Conservation (phyloP, 92 coral and sea anemone species). For the Umimayanthus kanabou region DNA sequence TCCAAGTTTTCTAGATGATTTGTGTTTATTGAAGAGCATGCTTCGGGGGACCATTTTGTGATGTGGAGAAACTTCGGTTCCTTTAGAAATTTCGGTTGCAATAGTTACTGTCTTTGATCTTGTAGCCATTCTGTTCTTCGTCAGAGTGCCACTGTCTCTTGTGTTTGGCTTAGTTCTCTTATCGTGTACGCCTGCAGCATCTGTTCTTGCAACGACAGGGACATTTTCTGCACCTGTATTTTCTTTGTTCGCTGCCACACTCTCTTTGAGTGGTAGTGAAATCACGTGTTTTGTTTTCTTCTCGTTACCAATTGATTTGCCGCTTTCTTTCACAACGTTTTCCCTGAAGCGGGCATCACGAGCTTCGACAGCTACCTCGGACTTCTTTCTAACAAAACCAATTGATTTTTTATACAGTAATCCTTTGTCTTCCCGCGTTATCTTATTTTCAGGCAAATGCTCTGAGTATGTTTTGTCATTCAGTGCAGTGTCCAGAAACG, state of each 20-base stretch:
- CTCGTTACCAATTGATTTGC: background rate
- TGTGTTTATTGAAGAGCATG: background rate
- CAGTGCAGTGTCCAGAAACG: slow-evolving; percentile 13
- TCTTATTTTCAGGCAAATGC: background rate
- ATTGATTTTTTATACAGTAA: slow-evolving; percentile 8
- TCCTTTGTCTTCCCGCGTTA: slow-evolving; percentile 21
- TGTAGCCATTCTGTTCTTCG: background rate
- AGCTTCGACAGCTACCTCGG: background rate
- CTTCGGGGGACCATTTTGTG: background rate
- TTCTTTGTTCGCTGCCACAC: background rate
- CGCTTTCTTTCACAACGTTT: background rate
- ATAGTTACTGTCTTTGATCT: background rate
- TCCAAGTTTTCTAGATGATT: background rate
- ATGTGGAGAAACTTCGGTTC: background rate
- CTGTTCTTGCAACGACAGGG: background rate
- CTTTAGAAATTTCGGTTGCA: background rate
- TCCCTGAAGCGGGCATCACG: background rate
- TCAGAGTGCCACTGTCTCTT: background rate
- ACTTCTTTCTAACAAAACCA: background rate
- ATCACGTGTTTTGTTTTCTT: background rate
- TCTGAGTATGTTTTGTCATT: slow-evolving; percentile 9
- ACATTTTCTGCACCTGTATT: background rate
- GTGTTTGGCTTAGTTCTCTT: background rate
- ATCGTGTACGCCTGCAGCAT: background rate
- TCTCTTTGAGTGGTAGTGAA: background rate